Conservation (phyloP, 2,113 vertebrate species). For the Aptenodytes patagonicus region DNA sequence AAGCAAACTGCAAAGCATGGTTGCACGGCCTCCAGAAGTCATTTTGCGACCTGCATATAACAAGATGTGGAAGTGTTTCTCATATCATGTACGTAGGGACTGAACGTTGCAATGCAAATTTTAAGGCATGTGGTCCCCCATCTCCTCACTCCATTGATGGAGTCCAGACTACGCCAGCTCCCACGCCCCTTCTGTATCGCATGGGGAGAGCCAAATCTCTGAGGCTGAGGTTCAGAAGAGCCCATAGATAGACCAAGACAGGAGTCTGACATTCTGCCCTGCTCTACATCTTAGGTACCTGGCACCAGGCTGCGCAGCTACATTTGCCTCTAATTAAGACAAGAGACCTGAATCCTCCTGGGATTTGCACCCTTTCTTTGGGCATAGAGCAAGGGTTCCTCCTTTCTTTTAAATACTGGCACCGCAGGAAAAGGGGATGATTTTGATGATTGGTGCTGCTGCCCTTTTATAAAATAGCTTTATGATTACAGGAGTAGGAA, state of each 20-base stretch:
- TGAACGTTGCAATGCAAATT: neutral
- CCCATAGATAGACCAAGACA: accelerated
- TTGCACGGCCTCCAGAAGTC: neutral
- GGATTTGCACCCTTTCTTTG: neutral
- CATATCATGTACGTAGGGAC: accelerated
- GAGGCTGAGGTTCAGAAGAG: neutral
- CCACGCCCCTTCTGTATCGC: accelerated
- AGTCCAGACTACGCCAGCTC: neutral
- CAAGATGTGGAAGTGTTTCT: neutral
- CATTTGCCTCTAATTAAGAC: neutral
- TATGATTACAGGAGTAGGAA: neutral
- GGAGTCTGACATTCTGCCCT: neutral
- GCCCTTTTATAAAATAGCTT: neutral
- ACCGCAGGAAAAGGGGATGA: neutral
- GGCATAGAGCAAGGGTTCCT: neutral
- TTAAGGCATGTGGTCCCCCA: accelerated
- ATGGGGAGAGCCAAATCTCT: neutral
- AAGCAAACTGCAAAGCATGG: neutral
- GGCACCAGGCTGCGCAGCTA: accelerated
- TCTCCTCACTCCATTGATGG: neutral
- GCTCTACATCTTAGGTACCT: accelerated
- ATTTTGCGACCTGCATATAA: accelerated
- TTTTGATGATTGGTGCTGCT: neutral
- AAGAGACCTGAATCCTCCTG: neutral
- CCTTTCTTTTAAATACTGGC: neutral